Percentiles rank a stretch among this genome's conserved stretches.
phyloP scores from a whole-genome alignment of 2,797 vertebrate species.

The Naso thynnoides region DNA sequence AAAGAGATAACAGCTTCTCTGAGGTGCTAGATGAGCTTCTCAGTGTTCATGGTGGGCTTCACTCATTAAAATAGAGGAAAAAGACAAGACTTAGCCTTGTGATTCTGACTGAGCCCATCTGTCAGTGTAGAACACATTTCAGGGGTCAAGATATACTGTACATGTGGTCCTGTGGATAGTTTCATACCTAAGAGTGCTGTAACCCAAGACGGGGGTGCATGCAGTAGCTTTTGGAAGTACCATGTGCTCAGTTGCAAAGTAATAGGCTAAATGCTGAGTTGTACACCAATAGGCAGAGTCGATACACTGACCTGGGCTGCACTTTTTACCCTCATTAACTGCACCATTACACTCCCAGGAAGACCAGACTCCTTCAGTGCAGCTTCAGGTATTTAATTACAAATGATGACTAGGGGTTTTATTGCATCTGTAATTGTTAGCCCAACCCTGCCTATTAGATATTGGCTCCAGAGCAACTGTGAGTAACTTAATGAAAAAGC shows the following conservation, averaged over 20 bases:
- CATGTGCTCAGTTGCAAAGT: constrained; percentile 49
- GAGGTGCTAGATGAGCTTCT: constrained; percentile 26
- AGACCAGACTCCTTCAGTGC: not conserved
- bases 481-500: constrained; percentile 17
- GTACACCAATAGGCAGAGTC: constrained; percentile 57
- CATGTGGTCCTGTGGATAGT: constrained; percentile 16
- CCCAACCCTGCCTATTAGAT: constrained; percentile 15
- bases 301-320: constrained; percentile 12
- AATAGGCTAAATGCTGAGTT: constrained; percentile 36
- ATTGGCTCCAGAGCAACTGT: constrained; percentile 27
- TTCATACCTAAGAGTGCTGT: constrained; percentile 33
- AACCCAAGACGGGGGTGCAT: constrained; percentile 39
- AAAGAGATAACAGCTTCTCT: constrained; percentile 58
- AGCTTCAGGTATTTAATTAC: constrained; percentile 23
- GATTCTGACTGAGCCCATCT: constrained; percentile 25
- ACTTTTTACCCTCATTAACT: constrained; percentile 35
- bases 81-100: constrained; percentile 31
- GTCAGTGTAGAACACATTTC: constrained; percentile 10
- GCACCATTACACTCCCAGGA: constrained; percentile 4
- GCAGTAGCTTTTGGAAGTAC: constrained; percentile 22
- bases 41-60: constrained; percentile 32
- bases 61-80: constrained; percentile 56
- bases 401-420: constrained; percentile 28
- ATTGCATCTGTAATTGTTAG: constrained; percentile 24
- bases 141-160: constrained; percentile 1